These are phyloP conservation scores for Poecilia velifera DNA, from an alignment of 2,797 vertebrate species.

Conservation along the genomic window DNA sequence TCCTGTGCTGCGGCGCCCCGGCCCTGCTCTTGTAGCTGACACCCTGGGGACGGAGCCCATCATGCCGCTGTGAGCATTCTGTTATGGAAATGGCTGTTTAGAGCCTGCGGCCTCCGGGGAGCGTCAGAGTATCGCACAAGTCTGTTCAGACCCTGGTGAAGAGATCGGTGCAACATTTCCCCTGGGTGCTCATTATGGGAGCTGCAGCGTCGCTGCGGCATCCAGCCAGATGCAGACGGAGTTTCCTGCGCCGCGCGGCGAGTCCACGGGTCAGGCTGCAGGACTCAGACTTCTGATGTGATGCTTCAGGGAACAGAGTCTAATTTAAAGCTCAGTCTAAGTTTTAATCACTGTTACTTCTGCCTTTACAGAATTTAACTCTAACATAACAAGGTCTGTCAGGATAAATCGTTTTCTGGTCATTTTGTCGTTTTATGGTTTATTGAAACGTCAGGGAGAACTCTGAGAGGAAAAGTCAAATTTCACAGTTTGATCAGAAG, in stretches of 20 bases:
- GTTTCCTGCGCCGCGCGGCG: conserved; percentile 17
- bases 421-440: too few relatives aligned
- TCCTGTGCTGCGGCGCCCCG: background rate
- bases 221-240: conserved; percentile 39
- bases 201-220: conserved; percentile 32
- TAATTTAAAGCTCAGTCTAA: background rate
- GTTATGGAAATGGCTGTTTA: conserved; percentile 58
- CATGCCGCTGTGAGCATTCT: conserved; percentile 21
- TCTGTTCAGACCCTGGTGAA: conserved; percentile 45
- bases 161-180: conserved; percentile 46
- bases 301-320: background rate
- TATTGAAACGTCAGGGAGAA: too few relatives aligned
- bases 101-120: conserved; percentile 32
- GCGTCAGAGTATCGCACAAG: conserved; percentile 53
- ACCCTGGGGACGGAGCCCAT: conserved; percentile 11
- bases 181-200: conserved; percentile 65
- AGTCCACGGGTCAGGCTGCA: conserved; percentile 31
- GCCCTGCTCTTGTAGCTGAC: conserved; percentile 12
- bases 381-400: background rate
- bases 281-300: conserved; percentile 8
- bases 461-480: background rate
- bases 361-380: background rate
- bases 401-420: too few relatives aligned
- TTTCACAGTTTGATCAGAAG: conserved; percentile 28
- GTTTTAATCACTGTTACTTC: background rate